Base-by-base conservation (phyloP, 2,113 vertebrate species). In the Euleptes europaea region DNA sequence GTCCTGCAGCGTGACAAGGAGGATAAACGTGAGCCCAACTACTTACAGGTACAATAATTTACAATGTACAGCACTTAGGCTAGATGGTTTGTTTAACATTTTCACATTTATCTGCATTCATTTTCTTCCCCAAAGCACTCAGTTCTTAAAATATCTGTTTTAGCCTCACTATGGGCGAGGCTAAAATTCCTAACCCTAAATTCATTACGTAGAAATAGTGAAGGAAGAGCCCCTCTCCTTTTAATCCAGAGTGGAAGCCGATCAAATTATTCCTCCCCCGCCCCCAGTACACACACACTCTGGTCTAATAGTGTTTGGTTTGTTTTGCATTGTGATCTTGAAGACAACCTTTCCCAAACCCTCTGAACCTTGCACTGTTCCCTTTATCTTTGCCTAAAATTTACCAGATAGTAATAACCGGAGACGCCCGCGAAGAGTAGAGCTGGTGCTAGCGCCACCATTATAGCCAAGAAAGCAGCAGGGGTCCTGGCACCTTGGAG, bases 21-120 rank as follows among this genome's bases (percentile, higher is more conserved):
- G 96, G 94, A 98, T 99, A 95, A 99, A 99, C 76, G 96, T 99
- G 93, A 99, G 99, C 90, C 98, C 99, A 4, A 99, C 98, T 31
- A 99, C 98, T 21, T 96, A 99, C 97, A 98, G 98, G 98, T 99
- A 96, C 5, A 8, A 33, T 88, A 73, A 47, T 74, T 79, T 44
- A 49, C 21, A 14, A n/a, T 42, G 17, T 47, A 23, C 71, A 54
- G 0, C 40, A 17, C 40, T 47, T 73, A 40, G 84, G 31, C 33
- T 5, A 85, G 44, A n/a, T 40, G 73, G 10, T 71, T 78, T 44
- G 11, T 49, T n/a, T 49, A 51, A 31, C 38, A 78, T 26, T 67
- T 51, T 42, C 66, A 26, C 3, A 33, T 2, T 88, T 78, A n/a
- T 33, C 21, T 71, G 76, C 40, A 31, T 60, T 63, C 10, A 7